Conservation (phyloP, 2,113 vertebrate genomes). For the Eudorcas thomsonii region DNA sequence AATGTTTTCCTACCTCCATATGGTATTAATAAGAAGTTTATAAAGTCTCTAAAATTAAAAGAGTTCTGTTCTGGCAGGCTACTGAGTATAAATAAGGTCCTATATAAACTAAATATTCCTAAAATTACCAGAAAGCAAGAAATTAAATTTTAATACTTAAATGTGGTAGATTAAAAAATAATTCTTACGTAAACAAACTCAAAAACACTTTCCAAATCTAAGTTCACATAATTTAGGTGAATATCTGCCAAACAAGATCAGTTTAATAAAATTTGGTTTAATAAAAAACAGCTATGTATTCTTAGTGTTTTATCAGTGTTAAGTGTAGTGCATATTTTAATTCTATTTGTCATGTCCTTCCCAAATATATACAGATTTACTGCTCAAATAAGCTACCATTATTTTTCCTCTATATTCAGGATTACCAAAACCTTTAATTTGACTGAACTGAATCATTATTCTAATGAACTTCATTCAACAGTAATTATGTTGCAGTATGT, state of each 20-base stretch:
- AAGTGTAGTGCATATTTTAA: background rate
- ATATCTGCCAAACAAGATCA: background rate
- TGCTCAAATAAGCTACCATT: background rate
- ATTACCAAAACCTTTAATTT: background rate
- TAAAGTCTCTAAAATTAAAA: background rate
- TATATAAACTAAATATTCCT: background rate
- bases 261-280: background rate
- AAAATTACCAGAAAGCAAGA: background rate
- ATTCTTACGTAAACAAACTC: background rate
- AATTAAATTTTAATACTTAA: background rate
- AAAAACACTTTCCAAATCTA: conserved; percentile 12
- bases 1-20: background rate
- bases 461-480: background rate
- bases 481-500: background rate
- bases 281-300: background rate
- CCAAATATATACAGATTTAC: background rate
- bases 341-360: background rate
- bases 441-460: background rate
- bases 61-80: background rate
- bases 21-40: background rate
- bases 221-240: background rate
- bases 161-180: background rate
- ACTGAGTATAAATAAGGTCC: background rate
- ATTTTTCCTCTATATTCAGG: background rate
- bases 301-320: background rate